phyloP scores from a whole-genome alignment of 2,113 vertebrate species.

The Perca flavescens region DNA sequence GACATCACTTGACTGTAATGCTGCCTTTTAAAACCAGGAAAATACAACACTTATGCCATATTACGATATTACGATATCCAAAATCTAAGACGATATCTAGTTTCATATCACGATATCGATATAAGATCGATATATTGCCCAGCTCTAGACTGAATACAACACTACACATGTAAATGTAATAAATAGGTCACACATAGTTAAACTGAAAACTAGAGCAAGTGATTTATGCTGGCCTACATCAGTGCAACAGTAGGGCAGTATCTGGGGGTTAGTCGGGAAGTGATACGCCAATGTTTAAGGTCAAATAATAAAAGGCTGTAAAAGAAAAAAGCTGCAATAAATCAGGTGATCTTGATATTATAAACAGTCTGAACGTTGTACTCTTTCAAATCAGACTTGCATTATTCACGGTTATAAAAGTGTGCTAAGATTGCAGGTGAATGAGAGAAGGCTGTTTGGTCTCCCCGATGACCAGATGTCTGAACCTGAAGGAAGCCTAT shows the following conservation, averaged over 20 bases:
- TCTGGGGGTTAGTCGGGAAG: not conserved
- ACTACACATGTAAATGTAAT: not conserved
- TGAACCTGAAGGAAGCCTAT: constrained; percentile 56
- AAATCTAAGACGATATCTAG: too few species aligned
- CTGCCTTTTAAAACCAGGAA: too few species aligned
- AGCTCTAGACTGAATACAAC: not conserved
- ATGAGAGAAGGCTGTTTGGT: constrained; percentile 27
- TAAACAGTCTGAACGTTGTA: constrained; percentile 24
- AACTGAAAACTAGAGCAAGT: not conserved
- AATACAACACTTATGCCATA: too few species aligned
- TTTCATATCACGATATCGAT: too few species aligned
- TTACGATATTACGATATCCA: too few species aligned
- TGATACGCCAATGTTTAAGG: not conserved
- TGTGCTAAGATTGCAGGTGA: constrained; percentile 7
- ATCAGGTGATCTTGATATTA: not conserved
- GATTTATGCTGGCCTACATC: not conserved
- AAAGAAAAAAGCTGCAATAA: constrained; percentile 41
- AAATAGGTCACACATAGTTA: not conserved
- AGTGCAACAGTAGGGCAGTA: not conserved
- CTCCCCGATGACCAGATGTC: constrained; percentile 54
- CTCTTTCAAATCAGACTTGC: not conserved
- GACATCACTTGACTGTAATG: too few species aligned
- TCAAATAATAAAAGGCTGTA: constrained; percentile 1
- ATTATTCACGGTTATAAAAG: not conserved
- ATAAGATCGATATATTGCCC: too few species aligned